A percentile compares a stretch with the other conserved stretches of the same genome.
Evolutionary conservation across 1,140 invertebrate genomes (phyloP).

Genomic region (Wasmannia auropunctata): DNA sequence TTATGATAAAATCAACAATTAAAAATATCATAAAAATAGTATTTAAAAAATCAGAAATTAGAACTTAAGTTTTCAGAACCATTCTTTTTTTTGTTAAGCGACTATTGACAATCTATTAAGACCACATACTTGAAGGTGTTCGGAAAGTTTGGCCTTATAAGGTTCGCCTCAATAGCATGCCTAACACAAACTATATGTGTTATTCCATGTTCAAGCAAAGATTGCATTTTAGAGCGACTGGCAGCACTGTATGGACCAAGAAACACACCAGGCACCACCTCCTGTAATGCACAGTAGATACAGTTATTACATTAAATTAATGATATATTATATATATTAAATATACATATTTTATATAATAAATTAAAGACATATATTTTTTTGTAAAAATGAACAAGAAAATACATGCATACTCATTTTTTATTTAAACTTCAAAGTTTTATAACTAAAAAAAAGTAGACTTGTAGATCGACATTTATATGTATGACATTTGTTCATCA

Average conservation of each 20-base stretch:
- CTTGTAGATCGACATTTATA: background rate
- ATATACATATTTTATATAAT: too few relatives aligned
- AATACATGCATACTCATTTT: background rate
- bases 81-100: background rate
- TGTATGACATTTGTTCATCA: background rate
- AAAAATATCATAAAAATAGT: background rate
- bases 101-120: background rate
- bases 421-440: background rate
- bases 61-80: background rate
- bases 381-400: background rate
- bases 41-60: background rate
- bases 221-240: conserved; percentile 85
- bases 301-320: conserved; percentile 58
- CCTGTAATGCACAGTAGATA: conserved; percentile 76
- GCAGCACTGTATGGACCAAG: conserved; percentile 89
- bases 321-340: conserved; percentile 25
- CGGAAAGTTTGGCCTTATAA: conserved; percentile 89
- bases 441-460: background rate
- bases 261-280: conserved; percentile 89
- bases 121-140: conserved; percentile 86
- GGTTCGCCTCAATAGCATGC: conserved; percentile 88
- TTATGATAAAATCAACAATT: background rate
- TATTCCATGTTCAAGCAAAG: conserved; percentile 86
- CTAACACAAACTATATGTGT: conserved; percentile 91
- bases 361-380: conserved; percentile 27